These are phyloP conservation scores for Pseudopipra pipra DNA, from an alignment of 2,113 vertebrate genomes.

Conservation along the genomic window DNA sequence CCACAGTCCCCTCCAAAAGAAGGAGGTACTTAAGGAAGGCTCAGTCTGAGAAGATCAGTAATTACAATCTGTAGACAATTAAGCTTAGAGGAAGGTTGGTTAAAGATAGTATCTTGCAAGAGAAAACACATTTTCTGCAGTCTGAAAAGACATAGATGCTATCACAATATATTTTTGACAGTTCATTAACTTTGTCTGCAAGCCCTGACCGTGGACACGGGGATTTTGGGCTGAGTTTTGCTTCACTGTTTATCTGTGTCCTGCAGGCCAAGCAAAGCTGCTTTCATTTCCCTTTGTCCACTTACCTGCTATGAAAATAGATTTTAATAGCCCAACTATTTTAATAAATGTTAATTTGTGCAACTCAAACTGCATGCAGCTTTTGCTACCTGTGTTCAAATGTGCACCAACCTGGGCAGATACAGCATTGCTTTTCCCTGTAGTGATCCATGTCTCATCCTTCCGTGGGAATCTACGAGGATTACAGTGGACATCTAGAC, in stretches of 20 bases:
- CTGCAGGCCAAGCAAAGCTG: neutral
- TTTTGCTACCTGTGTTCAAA: neutral
- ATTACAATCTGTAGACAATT: neutral
- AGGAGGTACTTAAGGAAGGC: neutral
- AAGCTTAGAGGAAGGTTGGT: neutral
- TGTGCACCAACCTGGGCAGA: neutral
- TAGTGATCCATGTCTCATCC: neutral
- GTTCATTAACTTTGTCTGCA: neutral
- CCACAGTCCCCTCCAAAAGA: neutral
- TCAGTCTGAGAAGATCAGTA: neutral
- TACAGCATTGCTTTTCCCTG: neutral
- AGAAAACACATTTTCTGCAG: neutral
- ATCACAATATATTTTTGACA: neutral
- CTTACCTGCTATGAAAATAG: neutral
- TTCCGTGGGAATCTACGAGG: neutral
- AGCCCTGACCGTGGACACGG: neutral
- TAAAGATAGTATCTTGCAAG: neutral
- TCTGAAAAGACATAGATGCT: neutral
- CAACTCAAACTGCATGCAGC: neutral
- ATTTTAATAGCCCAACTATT: neutral
- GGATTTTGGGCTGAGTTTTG: neutral
- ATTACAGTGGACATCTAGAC: neutral
- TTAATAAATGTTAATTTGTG: neutral
- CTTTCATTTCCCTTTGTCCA: neutral
- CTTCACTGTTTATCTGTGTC: neutral